Conservation (phyloP, 2,797 vertebrate species). For the Holocentrus rufus region DNA sequence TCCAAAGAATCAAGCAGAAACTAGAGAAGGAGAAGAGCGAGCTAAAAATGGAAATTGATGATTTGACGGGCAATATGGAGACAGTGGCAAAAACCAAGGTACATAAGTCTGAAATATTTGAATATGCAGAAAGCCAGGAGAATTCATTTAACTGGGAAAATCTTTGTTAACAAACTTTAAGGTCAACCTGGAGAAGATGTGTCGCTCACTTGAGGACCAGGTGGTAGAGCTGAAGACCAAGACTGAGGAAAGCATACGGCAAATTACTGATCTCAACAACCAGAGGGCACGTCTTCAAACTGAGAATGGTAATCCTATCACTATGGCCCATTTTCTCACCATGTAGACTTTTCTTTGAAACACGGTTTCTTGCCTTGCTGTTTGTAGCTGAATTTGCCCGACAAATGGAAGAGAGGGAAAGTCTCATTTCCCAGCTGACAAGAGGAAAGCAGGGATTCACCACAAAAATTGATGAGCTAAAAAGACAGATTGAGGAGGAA, state of each 20-base stretch:
- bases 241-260: conserved; percentile 84
- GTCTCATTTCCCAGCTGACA: conserved; percentile 79
- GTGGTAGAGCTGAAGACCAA: conserved; percentile 86
- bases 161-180: conserved; percentile 13
- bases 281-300: conserved; percentile 84
- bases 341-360: neutral
- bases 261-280: conserved; percentile 77
- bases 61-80: conserved; percentile 83
- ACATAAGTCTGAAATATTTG: neutral
- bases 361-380: neutral
- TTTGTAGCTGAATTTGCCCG: conserved; percentile 76
- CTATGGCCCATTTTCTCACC: neutral
- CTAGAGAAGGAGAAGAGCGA: conserved; percentile 91
- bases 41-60: conserved; percentile 87
- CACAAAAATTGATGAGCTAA: conserved; percentile 83
- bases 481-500: conserved; percentile 77
- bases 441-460: conserved; percentile 82
- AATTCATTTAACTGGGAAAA: neutral
- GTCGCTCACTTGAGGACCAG: conserved; percentile 88
- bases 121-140: neutral
- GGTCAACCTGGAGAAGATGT: conserved; percentile 88
- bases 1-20: conserved; percentile 89
- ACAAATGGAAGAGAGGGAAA: conserved; percentile 83
- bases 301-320: conserved; percentile 77
- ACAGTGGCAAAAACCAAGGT: conserved; percentile 87